Evolutionary conservation across 1,140 invertebrate species (phyloP), one percentile per base, ranked within the genome.

Genomic region (Pomacea maculata): DNA sequence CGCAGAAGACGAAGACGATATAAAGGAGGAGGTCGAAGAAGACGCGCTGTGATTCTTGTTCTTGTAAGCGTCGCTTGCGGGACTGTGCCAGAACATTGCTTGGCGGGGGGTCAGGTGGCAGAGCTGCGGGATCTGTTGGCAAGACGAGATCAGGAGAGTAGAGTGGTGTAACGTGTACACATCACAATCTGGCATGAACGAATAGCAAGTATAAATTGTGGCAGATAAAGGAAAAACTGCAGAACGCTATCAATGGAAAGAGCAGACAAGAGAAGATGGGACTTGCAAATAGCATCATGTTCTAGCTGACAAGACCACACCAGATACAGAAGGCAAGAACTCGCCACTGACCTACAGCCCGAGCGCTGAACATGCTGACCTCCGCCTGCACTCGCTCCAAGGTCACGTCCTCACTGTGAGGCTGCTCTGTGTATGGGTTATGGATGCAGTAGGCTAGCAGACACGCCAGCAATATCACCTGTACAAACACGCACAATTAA

Each of bases 391-490:
- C 81, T 14, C 76, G 57, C 19, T 74, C 15, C 45, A 82, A 29
- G 52, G 75, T 71, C 5, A 82, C 72, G 21, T 75, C 14, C 57
- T 72, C 34, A 45, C 34, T 61, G 29, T 67, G 34, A 4, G 63
- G n/a, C 21, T 57, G 63, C 15, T 52, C 14, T 19, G 34, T 11
- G 55, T 77, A 79, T 2, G 81, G 81, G 61, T 78, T 75, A 15
- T 77, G n/a, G 1, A 71, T 54, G n/a, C 67, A 82, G 34, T 81
- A 83, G 15, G 83, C 82, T 72, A 86, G 80, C 67, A 86, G n/a
- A 17, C 81, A 81, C 6, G 83, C 82, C 79, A 86, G 70, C 67
- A 85, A 11, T 19, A 86, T 21, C 21, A 86, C 85, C 85, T 86
- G 65, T 25, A 25, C 25, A 15, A 57, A 45, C 2, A 45, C 34